phyloP scores from a whole-genome alignment of 2,113 vertebrate species.

The Emydocephalus ijimae region DNA sequence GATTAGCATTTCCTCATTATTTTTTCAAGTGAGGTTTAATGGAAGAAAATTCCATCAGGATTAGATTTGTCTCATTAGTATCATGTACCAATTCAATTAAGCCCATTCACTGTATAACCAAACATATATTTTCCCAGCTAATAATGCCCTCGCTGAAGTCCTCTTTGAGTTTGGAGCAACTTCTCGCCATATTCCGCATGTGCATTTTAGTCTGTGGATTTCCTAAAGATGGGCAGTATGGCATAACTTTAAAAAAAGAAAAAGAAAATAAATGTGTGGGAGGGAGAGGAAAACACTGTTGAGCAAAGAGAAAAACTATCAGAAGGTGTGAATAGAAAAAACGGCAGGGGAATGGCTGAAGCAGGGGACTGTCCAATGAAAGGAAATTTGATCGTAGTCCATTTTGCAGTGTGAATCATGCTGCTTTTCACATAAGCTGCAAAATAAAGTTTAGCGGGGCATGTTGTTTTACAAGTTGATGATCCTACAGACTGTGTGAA shows the following conservation, averaged over 20 bases:
- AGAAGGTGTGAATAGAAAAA: slow-evolving; percentile 50
- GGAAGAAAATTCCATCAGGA: slow-evolving; percentile 40
- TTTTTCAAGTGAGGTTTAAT: slow-evolving; percentile 49
- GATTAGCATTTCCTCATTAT: slow-evolving; percentile 54
- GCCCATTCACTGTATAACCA: slow-evolving; percentile 42
- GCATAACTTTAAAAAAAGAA: background rate
- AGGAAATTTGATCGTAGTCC: background rate
- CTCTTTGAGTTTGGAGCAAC: background rate
- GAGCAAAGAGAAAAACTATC: slow-evolving; percentile 36
- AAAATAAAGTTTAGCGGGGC: slow-evolving; percentile 31
- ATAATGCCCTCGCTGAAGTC: slow-evolving; percentile 14
- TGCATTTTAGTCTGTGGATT: slow-evolving; percentile 7
- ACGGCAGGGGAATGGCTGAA: slow-evolving; percentile 6
- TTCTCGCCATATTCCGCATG: background rate
- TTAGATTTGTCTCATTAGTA: slow-evolving; percentile 59
- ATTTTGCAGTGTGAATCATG: background rate
- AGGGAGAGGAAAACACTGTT: background rate
- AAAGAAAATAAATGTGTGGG: background rate
- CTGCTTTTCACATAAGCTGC: slow-evolving; percentile 14
- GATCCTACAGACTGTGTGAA: background rate
- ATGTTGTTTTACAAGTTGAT: slow-evolving; percentile 17
- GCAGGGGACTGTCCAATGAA: background rate
- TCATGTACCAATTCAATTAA: slow-evolving; percentile 45
- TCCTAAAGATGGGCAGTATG: slow-evolving; percentile 17
- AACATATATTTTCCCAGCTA: slow-evolving; percentile 20